Evolutionary conservation across 2,797 vertebrate genomes (phyloP), one percentile per base, ranked within the genome.

Genomic region (Malurus leucopterus): DNA sequence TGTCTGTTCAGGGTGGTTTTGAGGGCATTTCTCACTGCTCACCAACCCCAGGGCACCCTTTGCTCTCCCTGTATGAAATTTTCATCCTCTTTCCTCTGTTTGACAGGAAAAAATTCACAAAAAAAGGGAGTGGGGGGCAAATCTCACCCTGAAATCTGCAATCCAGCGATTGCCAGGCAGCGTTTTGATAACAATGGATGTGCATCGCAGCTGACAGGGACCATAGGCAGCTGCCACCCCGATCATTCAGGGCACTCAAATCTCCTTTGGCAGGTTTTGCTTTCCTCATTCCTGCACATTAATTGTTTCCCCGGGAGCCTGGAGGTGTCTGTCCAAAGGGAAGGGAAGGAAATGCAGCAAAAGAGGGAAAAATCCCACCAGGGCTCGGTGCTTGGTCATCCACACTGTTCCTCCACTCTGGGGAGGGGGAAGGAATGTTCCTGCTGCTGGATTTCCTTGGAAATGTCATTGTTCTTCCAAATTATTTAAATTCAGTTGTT

Each of bases 301-400:
- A 63, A 89, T 47, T 88, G 86, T 83, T 78, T 36, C 36, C n/a
- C 61, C 29, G 41, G 82, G 36, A 79, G 41, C 65, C 64, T 57
- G 34, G 19, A 20, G 49, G 16, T 68, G 14, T 27, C 11, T 63
- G 50, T 55, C 30, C 34, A 11, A 3, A 62, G 84, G 54, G 38
- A 5, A 41, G 24, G 43, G 43, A 41, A 73, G 47, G 4, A 4
- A 26, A 22, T 44, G 38, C 62, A 32, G 62, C n/a, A 55, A 38
- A 41, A 24, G 40, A 16, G 47, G 13, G 34, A 65, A 29, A 18
- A 59, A n/a, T 4, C 43, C 44, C 44, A 24, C 24, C 36, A 61
- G 22, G 3, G 21, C 23, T 2, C 1, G 21, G 74, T 41, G 55
- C 69, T 47, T 6, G 43, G 72, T 9, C 17, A 51, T 7, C 61